Conservation (phyloP, 2,113 vertebrate species). For the Mellivora capensis region DNA sequence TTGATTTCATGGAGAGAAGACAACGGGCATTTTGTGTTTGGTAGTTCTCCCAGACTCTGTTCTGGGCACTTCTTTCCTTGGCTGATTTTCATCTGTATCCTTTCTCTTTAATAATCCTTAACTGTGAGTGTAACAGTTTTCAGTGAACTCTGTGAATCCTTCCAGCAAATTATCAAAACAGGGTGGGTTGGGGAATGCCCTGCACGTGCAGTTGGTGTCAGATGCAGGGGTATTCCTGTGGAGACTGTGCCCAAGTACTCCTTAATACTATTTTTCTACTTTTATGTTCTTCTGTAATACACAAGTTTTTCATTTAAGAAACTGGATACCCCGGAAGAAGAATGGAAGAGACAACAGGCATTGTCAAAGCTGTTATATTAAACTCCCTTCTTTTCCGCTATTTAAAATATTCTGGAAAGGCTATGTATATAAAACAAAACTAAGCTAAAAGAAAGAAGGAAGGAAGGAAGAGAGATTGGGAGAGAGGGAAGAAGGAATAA, state of each 20-base stretch:
- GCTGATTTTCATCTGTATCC: neutral
- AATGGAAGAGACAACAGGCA: neutral
- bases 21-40: neutral
- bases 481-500: neutral
- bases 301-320: neutral
- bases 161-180: neutral
- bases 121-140: neutral
- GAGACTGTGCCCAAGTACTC: neutral
- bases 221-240: neutral
- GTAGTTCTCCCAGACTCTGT: neutral
- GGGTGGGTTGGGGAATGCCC: neutral
- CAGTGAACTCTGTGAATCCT: neutral
- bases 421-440: neutral
- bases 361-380: neutral
- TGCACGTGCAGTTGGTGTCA: neutral
- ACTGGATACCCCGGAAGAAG: neutral
- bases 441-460: neutral
- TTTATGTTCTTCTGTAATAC: neutral
- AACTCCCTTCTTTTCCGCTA: neutral
- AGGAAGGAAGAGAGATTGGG: neutral
- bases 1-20: neutral
- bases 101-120: neutral
- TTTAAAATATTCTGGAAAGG: neutral
- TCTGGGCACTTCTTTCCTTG: neutral
- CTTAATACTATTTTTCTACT: neutral